phyloP scores from a whole-genome alignment of 2,113 vertebrate species.

The Carlito syrichta region DNA sequence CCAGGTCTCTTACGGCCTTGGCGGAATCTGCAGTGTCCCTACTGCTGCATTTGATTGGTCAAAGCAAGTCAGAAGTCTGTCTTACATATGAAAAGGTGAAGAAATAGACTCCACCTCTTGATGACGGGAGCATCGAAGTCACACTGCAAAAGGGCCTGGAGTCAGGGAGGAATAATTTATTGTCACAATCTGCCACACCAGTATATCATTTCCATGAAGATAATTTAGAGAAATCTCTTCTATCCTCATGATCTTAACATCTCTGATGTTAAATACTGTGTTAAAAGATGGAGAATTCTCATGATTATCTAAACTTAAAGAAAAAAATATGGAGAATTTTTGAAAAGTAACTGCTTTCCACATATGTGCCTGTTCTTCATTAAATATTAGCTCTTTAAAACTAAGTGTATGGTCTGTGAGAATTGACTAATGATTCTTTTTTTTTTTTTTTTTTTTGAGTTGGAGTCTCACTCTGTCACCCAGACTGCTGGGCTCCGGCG shows the following conservation, averaged over 20 bases:
- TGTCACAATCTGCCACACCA: not conserved
- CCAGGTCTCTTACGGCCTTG: not conserved
- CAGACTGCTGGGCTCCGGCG: no score
- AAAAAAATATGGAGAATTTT: not conserved
- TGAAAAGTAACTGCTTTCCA: not conserved
- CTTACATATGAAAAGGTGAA: not conserved
- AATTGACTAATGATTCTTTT: not conserved
- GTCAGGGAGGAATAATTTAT: not conserved
- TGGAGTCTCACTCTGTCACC: no score
- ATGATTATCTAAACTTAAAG: not conserved
- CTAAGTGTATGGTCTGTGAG: not conserved
- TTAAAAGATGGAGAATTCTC: not conserved
- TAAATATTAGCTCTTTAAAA: not conserved
- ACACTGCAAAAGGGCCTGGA: not conserved
- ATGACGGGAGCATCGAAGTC: not conserved
- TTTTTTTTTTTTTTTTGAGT: no score
- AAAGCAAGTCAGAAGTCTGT: not conserved
- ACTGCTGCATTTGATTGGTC: not conserved
- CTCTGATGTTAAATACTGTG: not conserved
- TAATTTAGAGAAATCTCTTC: not conserved
- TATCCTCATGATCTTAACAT: not conserved
- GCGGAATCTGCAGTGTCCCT: not conserved
- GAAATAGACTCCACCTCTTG: not conserved
- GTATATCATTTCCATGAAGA: not conserved
- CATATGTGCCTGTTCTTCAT: not conserved